Base-by-base conservation (phyloP, 1,140 invertebrate genomes). In the Harlomillsia oculata region DNA sequence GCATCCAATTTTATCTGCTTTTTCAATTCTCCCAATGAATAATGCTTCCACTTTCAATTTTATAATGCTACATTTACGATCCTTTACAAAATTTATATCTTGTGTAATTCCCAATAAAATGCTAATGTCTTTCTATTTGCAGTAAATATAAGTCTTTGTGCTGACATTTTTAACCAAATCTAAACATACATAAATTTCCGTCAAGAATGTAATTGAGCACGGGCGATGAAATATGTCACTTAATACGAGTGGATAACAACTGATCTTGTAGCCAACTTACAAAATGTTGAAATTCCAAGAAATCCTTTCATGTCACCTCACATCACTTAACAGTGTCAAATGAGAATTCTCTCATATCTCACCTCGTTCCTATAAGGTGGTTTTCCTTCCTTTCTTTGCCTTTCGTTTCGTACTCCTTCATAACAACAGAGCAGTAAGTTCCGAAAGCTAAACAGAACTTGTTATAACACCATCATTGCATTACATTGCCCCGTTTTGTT, bases 51-150 rank as follows among this genome's bases (percentile, higher is more conserved):
- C n/a, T n/a, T n/a, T n/a, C n/a, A n/a, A n/a, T n/a, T n/a, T n/a
- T n/a, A n/a, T n/a, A n/a, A n/a, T n/a, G n/a, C n/a, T n/a, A n/a
- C n/a, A n/a, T n/a, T n/a, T n/a, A n/a, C n/a, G n/a, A n/a, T n/a
- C n/a, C n/a, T n/a, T n/a, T n/a, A n/a, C n/a, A n/a, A 43, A 54
- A 63, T 63, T 60, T 63, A 63, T 63, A 53, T 57, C 48, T 63
- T 49, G 60, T 63, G 49, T 50, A 56, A 29, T 63, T 59, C 54
- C 61, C 49, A 63, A 63, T 59, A 63, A 63, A 59, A 63, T 63
- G 61, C 53, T 63, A 63, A 63, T 63, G 57, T 48, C 51, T 36
- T 41, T 36, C 50, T n/a, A 43, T 37, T 20, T 53, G 51, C 43
- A 48, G 57, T 56, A 61, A 56, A 61, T 61, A 56, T 53, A n/a